phyloP scores from a whole-genome alignment of 53 echinoderm and acorn worm species.

The Holothuria leucospilota region DNA sequence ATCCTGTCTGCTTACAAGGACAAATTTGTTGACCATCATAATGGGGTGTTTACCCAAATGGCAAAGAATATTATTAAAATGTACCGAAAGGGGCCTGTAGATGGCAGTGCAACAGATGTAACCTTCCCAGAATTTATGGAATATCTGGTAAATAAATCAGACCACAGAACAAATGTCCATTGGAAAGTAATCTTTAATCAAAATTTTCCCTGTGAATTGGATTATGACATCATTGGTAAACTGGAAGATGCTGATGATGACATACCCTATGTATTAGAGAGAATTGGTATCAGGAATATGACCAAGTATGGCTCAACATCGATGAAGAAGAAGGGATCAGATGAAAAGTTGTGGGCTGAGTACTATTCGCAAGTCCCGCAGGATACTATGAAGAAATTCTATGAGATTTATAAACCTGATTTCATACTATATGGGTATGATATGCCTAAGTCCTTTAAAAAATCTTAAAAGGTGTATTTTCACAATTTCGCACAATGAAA shows the following conservation, averaged over 20 bases:
- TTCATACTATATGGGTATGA: slow-evolving; percentile 89
- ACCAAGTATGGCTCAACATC: slow-evolving; percentile 67
- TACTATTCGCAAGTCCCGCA: slow-evolving; percentile 77
- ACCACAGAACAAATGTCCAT: slow-evolving; percentile 74
- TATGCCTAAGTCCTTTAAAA: slow-evolving; percentile 61
- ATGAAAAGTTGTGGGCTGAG: slow-evolving; percentile 42
- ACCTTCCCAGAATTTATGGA: slow-evolving; percentile 82
- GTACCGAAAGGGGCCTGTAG: slow-evolving; percentile 50
- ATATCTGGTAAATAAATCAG: slow-evolving; percentile 70
- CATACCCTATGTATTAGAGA: slow-evolving; percentile 79
- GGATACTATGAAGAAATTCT: slow-evolving; percentile 69
- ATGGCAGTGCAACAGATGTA: slow-evolving; percentile 52
- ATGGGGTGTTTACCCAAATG: slow-evolving; percentile 68
- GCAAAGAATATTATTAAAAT: slow-evolving; percentile 68
- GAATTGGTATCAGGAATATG: slow-evolving; percentile 66
- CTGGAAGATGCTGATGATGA: slow-evolving; percentile 83
- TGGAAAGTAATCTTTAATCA: slow-evolving; percentile 87
- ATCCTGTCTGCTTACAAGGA: slow-evolving; percentile 87
- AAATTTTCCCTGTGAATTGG: slow-evolving; percentile 80
- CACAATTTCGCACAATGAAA: too few relatives aligned
- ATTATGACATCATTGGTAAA: slow-evolving; percentile 80
- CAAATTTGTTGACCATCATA: slow-evolving; percentile 92
- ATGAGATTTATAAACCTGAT: slow-evolving; percentile 78
- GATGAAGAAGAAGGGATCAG: slow-evolving; percentile 47
- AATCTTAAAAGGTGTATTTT: too few relatives aligned